A percentile compares a stretch with the other conserved stretches of the same genome.
Evolutionary conservation across 1,140 invertebrate species (phyloP).

Genomic region (Drosophila repletoides): DNA sequence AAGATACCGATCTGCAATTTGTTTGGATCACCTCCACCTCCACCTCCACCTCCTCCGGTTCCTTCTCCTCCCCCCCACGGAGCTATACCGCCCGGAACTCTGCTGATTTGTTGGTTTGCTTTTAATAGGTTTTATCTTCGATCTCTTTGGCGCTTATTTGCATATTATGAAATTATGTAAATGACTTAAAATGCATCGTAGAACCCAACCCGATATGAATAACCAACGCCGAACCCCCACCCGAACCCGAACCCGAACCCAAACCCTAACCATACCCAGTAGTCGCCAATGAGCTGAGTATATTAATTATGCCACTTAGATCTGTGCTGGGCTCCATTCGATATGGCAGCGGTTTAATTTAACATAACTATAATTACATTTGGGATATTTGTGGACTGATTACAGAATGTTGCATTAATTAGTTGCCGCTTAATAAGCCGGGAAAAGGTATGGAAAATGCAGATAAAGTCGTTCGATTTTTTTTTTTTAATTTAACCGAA

Average conservation of each 20-base stretch:
- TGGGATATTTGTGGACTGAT: neutral
- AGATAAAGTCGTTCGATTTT: too few relatives aligned
- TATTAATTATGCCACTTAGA: conserved; percentile 65
- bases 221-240: conserved; percentile 17
- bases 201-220: neutral
- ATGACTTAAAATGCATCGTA: conserved; percentile 25
- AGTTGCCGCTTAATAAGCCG: neutral
- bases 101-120: conserved; percentile 52
- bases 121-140: conserved; percentile 62
- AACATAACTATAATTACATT: conserved; percentile 19
- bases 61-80: too few relatives aligned
- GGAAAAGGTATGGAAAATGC: neutral
- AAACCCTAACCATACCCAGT: neutral
- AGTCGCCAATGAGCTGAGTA: conserved; percentile 32
- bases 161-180: conserved; percentile 74
- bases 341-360: conserved; percentile 18
- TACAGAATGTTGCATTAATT: conserved; percentile 10
- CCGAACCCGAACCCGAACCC: neutral
- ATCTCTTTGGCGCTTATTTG: conserved; percentile 46
- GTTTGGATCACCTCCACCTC: conserved; percentile 9
- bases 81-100: too few relatives aligned
- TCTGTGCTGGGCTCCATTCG: conserved; percentile 30
- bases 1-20: conserved; percentile 75
- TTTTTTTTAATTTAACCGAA: too few relatives aligned
- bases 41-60: too few relatives aligned